phyloP scores from a whole-genome alignment of 2,113 vertebrate species.

The Tragelaphus buxtoni region DNA sequence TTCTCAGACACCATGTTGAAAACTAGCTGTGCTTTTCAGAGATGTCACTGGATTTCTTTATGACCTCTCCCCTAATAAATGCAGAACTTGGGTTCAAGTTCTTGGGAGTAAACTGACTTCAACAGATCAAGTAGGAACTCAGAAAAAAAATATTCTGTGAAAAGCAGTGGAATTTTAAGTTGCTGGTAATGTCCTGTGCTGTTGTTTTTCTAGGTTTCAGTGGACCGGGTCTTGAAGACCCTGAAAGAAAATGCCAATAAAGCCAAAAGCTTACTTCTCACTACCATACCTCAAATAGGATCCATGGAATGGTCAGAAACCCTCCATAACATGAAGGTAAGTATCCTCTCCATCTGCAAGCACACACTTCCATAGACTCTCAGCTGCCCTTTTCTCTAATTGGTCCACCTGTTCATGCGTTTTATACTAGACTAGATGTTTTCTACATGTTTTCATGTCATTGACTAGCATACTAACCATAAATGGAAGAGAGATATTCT shows the following conservation, averaged over 20 bases:
- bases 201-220: slow-evolving; percentile 88
- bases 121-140: neutral
- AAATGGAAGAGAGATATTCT: neutral
- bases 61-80: neutral
- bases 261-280: slow-evolving; percentile 94
- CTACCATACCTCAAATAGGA: slow-evolving; percentile 91
- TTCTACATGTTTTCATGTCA: neutral
- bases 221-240: slow-evolving; percentile 95
- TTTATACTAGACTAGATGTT: neutral
- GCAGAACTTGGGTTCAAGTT: neutral
- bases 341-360: neutral
- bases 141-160: neutral
- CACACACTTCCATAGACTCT: neutral
- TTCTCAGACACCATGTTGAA: neutral
- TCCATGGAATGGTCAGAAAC: slow-evolving; percentile 93
- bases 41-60: neutral
- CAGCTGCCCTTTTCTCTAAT: neutral
- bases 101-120: neutral
- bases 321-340: slow-evolving; percentile 87
- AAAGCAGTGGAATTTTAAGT: neutral
- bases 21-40: neutral
- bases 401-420: neutral
- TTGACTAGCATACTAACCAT: neutral
- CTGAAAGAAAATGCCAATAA: slow-evolving; percentile 98
- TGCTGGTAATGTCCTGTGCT: neutral